Base-by-base conservation (phyloP, 1,140 invertebrate genomes). In the Asobara japonica region DNA sequence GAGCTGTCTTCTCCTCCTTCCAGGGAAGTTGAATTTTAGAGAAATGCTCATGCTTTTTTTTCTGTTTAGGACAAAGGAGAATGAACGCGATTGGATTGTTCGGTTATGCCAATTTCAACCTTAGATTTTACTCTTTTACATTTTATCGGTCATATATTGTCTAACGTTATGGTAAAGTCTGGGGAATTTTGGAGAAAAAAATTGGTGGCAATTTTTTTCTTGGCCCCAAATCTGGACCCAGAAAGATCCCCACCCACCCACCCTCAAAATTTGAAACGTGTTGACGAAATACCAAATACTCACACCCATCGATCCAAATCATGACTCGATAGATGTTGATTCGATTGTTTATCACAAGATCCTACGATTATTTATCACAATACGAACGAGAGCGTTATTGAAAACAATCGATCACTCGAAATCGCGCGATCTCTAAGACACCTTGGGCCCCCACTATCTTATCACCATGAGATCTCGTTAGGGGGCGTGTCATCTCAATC, bases 401-500 rank as follows among this genome's bases (percentile, higher is more conserved):
- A 68, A 73, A 75, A 75, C 66, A 72, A 77, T 77, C 76, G 71
- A 77, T 77, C 76, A 77, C 62, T 38, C 64, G 33, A 75, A 73
- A 75, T 70, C 56, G 69, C 68, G 64, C 25, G 56, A 64, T 70
- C 60, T 70, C 51, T 60, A 70, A 51, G 68, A 75, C 76, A 77
- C 76, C 74, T 77, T 51, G 48, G n/a, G 13, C 71, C 33, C 18
- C 18, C n/a, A n/a, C n/a, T 67, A 65, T 64, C 65, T 72, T 65
- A 69, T 71, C 72, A 27, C 65, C 8, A 10, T n/a, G 33, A 71
- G 76, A 85, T 85, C 83, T 82, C 78, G 74, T 79, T 78, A 78
- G 70, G 75, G 31, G 76, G 77, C 78, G 82, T 86, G 83, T 85
- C 84, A 81, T 83, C 79, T 76, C 77, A 78, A 78, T 79, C 74